A percentile compares a stretch with the other conserved stretches of the same genome.
phyloP scores from a whole-genome alignment of 2,113 vertebrate species.

The Empidonax traillii region DNA sequence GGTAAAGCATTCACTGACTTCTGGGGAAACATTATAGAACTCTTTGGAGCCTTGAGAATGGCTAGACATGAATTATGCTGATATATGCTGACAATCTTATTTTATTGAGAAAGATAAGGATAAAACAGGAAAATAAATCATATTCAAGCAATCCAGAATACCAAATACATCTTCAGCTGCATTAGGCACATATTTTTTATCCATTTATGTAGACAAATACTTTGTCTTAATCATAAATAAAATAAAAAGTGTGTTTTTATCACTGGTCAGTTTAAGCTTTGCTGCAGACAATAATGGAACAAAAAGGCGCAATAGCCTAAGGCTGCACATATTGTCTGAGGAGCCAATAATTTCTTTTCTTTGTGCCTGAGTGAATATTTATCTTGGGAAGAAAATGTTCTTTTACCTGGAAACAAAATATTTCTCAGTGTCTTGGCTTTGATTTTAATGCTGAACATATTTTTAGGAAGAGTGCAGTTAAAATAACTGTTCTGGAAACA shows the following conservation, averaged over 20 bases:
- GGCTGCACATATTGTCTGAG: background rate
- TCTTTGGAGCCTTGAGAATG: slow-evolving; percentile 2
- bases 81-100: background rate
- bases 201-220: background rate
- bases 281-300: slow-evolving; percentile 24
- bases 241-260: slow-evolving; percentile 37
- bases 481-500: background rate
- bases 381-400: background rate
- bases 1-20: background rate
- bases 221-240: slow-evolving; percentile 24
- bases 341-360: background rate
- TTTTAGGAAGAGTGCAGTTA: background rate
- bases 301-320: background rate
- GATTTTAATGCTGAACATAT: background rate
- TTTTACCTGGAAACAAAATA: slow-evolving; percentile 20
- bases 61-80: slow-evolving; percentile 15
- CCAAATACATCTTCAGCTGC: background rate
- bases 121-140: slow-evolving; percentile 39
- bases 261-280: slow-evolving; percentile 13
- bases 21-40: background rate
- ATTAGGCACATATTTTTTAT: slow-evolving; percentile 19
- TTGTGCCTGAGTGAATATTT: background rate
- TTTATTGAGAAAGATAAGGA: slow-evolving; percentile 40
- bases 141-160: slow-evolving; percentile 9
- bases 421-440: slow-evolving; percentile 4